phyloP scores from a whole-genome alignment of 2,113 vertebrate species.

The Datnioides undecimradiatus region DNA sequence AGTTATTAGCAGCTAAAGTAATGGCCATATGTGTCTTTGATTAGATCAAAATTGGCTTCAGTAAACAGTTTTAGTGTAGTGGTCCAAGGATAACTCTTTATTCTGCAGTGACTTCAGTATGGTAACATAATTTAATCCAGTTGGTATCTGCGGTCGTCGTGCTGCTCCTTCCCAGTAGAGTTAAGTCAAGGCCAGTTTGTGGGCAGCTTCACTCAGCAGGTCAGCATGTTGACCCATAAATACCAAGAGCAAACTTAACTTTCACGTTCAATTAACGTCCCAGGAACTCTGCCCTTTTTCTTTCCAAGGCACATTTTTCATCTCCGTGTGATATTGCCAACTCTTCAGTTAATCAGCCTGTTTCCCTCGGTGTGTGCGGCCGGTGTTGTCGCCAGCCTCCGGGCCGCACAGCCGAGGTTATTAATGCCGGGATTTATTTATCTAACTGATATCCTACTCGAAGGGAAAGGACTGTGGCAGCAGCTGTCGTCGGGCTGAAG shows the following conservation, averaged over 20 bases:
- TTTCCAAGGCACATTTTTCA: not conserved
- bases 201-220: too few species aligned
- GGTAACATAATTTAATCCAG: not conserved
- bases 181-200: not conserved
- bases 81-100: too few species aligned
- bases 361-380: slow-evolving; percentile 24
- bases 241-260: not conserved
- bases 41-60: too few species aligned
- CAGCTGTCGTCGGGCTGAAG: slow-evolving; percentile 72
- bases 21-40: not conserved
- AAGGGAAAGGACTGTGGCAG: slow-evolving; percentile 38
- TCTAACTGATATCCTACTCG: slow-evolving; percentile 62
- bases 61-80: too few species aligned
- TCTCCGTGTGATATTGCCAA: slow-evolving; percentile 24
- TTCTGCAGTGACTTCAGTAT: too few species aligned
- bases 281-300: not conserved
- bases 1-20: not conserved
- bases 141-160: not conserved
- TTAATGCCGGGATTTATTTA: slow-evolving; percentile 76
- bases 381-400: slow-evolving; percentile 23
- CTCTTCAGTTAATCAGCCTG: slow-evolving; percentile 34
- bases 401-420: slow-evolving; percentile 45
- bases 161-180: not conserved
- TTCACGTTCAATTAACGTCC: not conserved
- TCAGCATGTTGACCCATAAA: not conserved